These are phyloP conservation scores for Atlantisia rogersi DNA, from an alignment of 2,113 vertebrate genomes.

Conservation along the genomic window DNA sequence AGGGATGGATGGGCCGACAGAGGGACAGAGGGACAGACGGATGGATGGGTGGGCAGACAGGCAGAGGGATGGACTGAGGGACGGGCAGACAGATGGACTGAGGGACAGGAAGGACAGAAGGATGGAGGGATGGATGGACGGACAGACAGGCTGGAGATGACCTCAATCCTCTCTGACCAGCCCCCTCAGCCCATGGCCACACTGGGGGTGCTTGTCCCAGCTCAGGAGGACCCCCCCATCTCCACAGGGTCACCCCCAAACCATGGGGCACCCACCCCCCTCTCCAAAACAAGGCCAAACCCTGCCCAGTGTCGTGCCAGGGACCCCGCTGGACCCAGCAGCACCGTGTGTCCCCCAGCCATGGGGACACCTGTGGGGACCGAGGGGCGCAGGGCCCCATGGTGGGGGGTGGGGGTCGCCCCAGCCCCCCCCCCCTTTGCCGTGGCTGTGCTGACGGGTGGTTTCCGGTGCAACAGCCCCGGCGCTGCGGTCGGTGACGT, in stretches of 20 bases:
- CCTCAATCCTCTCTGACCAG: neutral
- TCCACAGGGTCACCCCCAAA: neutral
- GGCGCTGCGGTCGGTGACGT: neutral
- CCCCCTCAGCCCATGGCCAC: too few relatives aligned
- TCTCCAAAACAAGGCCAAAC: too few relatives aligned
- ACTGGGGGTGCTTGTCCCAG: neutral
- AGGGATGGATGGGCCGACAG: neutral
- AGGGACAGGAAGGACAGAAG: too few relatives aligned
- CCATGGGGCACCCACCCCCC: neutral
- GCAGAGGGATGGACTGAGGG: too few relatives aligned
- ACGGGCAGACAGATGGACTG: too few relatives aligned
- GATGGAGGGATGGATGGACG: neutral
- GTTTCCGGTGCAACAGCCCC: neutral
- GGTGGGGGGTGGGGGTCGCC: neutral
- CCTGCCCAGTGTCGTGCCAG: neutral
- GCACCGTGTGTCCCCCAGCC: neutral
- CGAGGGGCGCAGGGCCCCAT: too few relatives aligned
- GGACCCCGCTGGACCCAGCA: neutral
- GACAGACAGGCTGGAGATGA: neutral
- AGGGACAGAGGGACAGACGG: too few relatives aligned
- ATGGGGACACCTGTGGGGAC: neutral
- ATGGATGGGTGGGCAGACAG: too few relatives aligned
- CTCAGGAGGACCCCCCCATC: neutral
- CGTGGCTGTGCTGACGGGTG: neutral
- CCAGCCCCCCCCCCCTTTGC: neutral